phyloP scores from a whole-genome alignment of 2,797 vertebrate species.

The Buceros bicornis region DNA sequence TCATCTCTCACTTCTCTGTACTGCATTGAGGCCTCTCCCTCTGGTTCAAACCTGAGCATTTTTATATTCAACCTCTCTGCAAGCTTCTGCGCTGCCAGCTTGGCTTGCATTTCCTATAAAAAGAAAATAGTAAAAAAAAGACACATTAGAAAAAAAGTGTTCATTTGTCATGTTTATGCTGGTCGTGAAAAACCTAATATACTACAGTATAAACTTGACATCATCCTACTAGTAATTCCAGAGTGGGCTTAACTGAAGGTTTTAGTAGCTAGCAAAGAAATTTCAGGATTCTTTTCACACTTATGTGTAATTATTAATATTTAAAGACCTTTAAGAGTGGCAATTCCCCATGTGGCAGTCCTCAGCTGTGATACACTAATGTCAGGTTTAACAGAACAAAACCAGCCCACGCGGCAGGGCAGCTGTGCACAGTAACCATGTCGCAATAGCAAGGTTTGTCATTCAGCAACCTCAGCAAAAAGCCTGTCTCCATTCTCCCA shows the following conservation, averaged over 20 bases:
- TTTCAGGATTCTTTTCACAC: neutral
- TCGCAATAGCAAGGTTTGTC: neutral
- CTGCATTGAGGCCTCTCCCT: conserved; percentile 81
- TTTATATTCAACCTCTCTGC: conserved; percentile 87
- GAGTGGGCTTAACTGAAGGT: neutral
- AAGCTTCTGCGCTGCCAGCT: conserved; percentile 92
- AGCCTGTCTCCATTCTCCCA: neutral
- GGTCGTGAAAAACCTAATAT: neutral
- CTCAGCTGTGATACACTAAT: neutral
- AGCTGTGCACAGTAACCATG: neutral
- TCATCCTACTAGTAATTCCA: neutral
- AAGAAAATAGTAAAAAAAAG: neutral
- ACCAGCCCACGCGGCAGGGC: neutral
- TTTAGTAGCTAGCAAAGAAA: neutral
- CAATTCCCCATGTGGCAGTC: neutral
- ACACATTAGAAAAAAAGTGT: neutral
- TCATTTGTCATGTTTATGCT: neutral
- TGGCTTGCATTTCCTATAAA: conserved; percentile 92
- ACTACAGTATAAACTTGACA: neutral
- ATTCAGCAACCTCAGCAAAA: neutral
- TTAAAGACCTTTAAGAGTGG: neutral
- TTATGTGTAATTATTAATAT: neutral
- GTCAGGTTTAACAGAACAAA: neutral
- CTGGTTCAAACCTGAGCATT: conserved; percentile 87
- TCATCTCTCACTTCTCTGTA: conserved; percentile 91